Conservation (phyloP, 1,140 invertebrate genomes). For the Drosophila carrolli region DNA sequence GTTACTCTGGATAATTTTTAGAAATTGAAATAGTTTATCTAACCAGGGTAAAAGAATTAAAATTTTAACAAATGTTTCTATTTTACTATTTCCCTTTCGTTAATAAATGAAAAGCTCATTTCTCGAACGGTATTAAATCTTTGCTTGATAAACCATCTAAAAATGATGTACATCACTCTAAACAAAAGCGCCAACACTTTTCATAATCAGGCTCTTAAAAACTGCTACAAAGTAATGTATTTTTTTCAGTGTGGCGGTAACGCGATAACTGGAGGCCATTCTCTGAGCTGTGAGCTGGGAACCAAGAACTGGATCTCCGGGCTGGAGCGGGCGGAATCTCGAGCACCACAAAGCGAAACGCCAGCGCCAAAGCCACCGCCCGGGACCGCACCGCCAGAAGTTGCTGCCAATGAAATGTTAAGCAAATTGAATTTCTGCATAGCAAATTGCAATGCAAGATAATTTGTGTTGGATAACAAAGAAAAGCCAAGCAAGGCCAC, state of each 20-base stretch:
- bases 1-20: too few relatives aligned
- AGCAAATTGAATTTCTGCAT: conserved; percentile 78
- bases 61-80: too few relatives aligned
- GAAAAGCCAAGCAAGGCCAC: conserved; percentile 24
- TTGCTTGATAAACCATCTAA: too few relatives aligned
- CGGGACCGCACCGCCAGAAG: conserved; percentile 62
- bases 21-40: too few relatives aligned
- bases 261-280: conserved; percentile 48
- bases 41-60: too few relatives aligned
- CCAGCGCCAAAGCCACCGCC: conserved; percentile 39
- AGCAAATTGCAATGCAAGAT: conserved; percentile 72
- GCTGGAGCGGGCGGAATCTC: conserved; percentile 44
- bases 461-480: conserved; percentile 63
- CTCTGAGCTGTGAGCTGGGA: conserved; percentile 20
- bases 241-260: conserved; percentile 14
- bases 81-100: too few relatives aligned
- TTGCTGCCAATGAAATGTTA: conserved; percentile 77
- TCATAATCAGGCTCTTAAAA: too few relatives aligned
- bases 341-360: conserved; percentile 67
- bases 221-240: neutral
- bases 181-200: too few relatives aligned
- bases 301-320: neutral
- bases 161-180: too few relatives aligned
- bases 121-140: too few relatives aligned
- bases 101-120: too few relatives aligned